Percentiles rank a stretch among this genome's conserved stretches.
These are phyloP conservation scores for Periphyllus acericola DNA, from an alignment of 2,888 invertebrate species.

Conservation along the genomic window DNA sequence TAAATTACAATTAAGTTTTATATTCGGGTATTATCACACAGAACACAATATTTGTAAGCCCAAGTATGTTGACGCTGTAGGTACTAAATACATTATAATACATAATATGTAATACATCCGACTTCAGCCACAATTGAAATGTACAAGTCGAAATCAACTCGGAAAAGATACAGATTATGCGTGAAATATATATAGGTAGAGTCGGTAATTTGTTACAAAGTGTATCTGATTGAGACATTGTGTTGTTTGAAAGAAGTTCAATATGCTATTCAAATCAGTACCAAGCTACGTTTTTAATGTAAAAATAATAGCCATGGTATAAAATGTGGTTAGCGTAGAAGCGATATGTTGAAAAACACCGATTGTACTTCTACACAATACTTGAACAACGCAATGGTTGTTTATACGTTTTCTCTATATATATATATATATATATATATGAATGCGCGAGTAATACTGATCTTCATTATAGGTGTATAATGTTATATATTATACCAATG, in stretches of 20 bases:
- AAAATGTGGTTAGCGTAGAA: background rate
- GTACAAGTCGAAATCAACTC: background rate
- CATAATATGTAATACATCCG: too few relatives aligned
- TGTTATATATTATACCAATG: too few relatives aligned
- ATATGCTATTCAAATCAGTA: background rate
- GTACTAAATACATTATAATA: too few relatives aligned
- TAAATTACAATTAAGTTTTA: too few relatives aligned
- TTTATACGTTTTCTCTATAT: background rate
- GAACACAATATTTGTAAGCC: too few relatives aligned
- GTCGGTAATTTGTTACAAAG: background rate
- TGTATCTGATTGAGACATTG: conserved; percentile 21
- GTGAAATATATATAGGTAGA: conserved; percentile 11
- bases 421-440: background rate
- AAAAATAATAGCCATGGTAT: background rate
- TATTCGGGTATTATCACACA: too few relatives aligned
- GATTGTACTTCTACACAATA: background rate
- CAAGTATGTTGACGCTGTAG: too few relatives aligned
- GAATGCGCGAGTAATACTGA: background rate
- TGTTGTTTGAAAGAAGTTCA: conserved; percentile 24
- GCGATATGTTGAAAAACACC: background rate
- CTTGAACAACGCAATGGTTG: background rate
- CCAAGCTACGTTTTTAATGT: background rate
- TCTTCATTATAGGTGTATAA: too few relatives aligned
- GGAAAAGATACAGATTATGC: background rate
- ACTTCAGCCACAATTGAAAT: background rate